A percentile compares a stretch with the other conserved stretches of the same genome.
These are phyloP conservation scores for Cephus cinctus DNA, from an alignment of 1,140 invertebrate genomes.

Conservation along the genomic window DNA sequence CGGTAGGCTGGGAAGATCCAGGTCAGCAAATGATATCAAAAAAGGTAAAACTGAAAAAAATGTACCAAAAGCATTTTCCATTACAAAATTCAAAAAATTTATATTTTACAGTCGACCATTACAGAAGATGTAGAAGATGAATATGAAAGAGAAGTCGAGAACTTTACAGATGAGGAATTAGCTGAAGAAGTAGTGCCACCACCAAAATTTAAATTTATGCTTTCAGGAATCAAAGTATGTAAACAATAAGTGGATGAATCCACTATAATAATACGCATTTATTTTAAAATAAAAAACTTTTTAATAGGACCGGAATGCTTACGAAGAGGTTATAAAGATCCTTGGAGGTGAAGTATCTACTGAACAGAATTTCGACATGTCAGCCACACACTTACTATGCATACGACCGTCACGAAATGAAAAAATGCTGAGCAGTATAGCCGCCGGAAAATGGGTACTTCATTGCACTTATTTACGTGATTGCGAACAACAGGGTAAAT, in stretches of 20 bases:
- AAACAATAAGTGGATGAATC: neutral
- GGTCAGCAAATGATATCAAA: conserved; percentile 15
- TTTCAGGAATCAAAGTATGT: conserved; percentile 44
- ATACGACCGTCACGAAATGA: conserved; percentile 75
- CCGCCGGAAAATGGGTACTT: conserved; percentile 84
- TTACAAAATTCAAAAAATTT: neutral
- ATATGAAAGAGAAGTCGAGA: neutral
- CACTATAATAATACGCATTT: neutral
- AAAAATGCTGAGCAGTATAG: conserved; percentile 80
- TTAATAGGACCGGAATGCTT: conserved; percentile 48
- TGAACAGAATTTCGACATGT: conserved; percentile 62
- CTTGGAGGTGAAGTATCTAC: conserved; percentile 70
- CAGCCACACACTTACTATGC: conserved; percentile 77
- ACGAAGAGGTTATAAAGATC: conserved; percentile 57
- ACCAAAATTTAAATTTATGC: conserved; percentile 42
- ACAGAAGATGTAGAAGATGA: neutral
- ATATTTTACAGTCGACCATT: conserved; percentile 1
- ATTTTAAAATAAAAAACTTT: neutral
- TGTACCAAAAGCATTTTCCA: neutral
- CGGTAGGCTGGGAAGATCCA: conserved; percentile 58
- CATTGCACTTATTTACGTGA: conserved; percentile 74
- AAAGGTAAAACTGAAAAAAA: conserved; percentile 4
- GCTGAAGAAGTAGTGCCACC: neutral
- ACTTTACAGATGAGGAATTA: conserved; percentile 1
- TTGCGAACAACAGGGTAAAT: conserved; percentile 62